Evolutionary conservation across 1,140 invertebrate genomes (phyloP), one percentile per base, ranked within the genome.

Genomic region (Ips nitidus): DNA sequence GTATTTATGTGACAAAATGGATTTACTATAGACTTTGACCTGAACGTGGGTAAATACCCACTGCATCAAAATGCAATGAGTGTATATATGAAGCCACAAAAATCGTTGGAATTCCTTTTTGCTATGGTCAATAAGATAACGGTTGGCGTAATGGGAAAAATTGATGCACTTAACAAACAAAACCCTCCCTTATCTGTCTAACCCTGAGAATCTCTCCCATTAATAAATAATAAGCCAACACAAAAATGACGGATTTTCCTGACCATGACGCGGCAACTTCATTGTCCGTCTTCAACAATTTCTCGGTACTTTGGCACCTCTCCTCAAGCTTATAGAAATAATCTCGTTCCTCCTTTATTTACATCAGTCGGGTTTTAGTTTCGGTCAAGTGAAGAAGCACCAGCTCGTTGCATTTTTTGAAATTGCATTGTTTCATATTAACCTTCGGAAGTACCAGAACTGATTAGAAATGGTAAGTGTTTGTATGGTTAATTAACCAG

Each of bases 281-380:
- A 58, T 50, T 50, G 45, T 50, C 45, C 45, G 22, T 1, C 22
- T 50, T 50, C 22, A 36, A 56, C n/a, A 56, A 56, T 56, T 56
- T 56, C 53, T 56, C 38, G 53, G 53, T 37, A 56, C n/a, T 56
- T 56, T 40, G 42, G 43, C 50, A 61, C 43, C 50, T 61, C 59
- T 43, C 50, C 22, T 40, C 38, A 39, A 5, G 41, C 22, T 50
- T 50, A 1, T 61, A 61, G 50, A 43, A 47, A 36, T 45, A 61
- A 45, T 61, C 43, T 47, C 22, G 37, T 58, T 58, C 38, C 39
- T 7, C 5, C 59, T 61, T 61, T 37, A 4, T 56, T 56, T 3
- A 56, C 8, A 61, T 61, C 59, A 61, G 39, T 61, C 59, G 42
- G 6, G 37, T 42, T 61, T 36, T 47, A 39, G 6, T 47, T 40